phyloP scores from a whole-genome alignment of 2,113 vertebrate species.

The Solea senegalensis region DNA sequence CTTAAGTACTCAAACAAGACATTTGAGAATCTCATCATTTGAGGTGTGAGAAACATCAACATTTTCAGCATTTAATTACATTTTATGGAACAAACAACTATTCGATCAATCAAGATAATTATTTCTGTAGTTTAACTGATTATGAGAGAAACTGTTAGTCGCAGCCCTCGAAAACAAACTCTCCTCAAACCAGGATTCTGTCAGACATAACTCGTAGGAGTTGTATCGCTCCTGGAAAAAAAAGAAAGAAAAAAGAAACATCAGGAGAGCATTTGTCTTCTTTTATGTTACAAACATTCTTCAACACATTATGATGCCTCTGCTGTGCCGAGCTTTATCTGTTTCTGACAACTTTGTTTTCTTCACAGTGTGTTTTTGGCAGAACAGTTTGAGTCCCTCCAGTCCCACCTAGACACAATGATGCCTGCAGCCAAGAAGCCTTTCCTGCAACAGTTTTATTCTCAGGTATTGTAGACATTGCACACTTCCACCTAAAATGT shows the following conservation, averaged over 20 bases:
- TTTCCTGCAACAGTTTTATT: constrained; percentile 98
- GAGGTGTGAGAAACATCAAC: too few species aligned
- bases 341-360: not conserved
- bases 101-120: too few species aligned
- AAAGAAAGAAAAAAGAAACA: not conserved
- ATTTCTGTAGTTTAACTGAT: too few species aligned
- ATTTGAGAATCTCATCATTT: too few species aligned
- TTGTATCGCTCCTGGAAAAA: not conserved
- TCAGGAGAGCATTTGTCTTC: not conserved
- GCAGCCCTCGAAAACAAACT: too few species aligned
- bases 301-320: not conserved
- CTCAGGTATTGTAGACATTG: constrained; percentile 84
- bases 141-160: too few species aligned
- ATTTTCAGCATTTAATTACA: too few species aligned
- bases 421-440: constrained; percentile 98
- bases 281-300: not conserved
- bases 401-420: constrained; percentile 95
- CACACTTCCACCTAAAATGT: not conserved
- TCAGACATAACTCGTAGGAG: too few species aligned
- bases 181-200: too few species aligned
- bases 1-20: too few species aligned
- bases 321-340: not conserved
- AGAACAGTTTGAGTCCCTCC: constrained; percentile 96
- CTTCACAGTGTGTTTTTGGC: constrained; percentile 91
- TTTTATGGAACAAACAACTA: too few species aligned